Conservation (phyloP, 2,888 invertebrate genomes). For the Serrognathus titanus region DNA sequence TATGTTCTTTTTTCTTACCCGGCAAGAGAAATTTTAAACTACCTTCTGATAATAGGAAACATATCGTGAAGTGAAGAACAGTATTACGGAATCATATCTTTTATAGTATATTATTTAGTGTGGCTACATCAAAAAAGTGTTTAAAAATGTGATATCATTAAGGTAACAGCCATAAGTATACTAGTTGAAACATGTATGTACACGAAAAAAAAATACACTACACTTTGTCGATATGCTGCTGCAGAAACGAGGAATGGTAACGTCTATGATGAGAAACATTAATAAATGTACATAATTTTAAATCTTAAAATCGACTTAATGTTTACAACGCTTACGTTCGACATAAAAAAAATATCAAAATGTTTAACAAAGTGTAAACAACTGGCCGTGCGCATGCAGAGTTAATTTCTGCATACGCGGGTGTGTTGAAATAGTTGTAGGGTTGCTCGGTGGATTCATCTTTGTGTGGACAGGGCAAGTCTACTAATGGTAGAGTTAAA, state of each 20-base stretch:
- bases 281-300: too few relatives aligned
- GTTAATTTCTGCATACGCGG: constrained; percentile 34
- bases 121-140: constrained; percentile 18
- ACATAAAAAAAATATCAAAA: too few relatives aligned
- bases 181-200: constrained; percentile 27
- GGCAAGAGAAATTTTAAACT: too few relatives aligned
- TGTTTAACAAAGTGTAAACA: too few relatives aligned
- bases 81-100: too few relatives aligned
- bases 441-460: constrained; percentile 37
- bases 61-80: too few relatives aligned
- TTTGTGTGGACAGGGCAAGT: constrained; percentile 46
- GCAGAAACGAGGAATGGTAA: neutral
- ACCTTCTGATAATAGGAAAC: too few relatives aligned
- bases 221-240: constrained; percentile 1
- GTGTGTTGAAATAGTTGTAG: constrained; percentile 35
- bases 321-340: too few relatives aligned
- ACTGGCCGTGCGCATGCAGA: constrained; percentile 12
- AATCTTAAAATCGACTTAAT: too few relatives aligned
- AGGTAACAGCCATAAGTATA: constrained; percentile 28
- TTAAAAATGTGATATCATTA: constrained; percentile 24
- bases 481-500: constrained; percentile 37
- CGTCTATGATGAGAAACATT: too few relatives aligned
- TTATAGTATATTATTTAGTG: neutral
- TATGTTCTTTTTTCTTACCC: too few relatives aligned
- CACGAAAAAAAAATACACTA: constrained; percentile 11